A percentile compares a stretch with the other conserved stretches of the same genome.
These are phyloP conservation scores for Naja naja DNA, from an alignment of 2,113 vertebrate species.

Conservation along the genomic window DNA sequence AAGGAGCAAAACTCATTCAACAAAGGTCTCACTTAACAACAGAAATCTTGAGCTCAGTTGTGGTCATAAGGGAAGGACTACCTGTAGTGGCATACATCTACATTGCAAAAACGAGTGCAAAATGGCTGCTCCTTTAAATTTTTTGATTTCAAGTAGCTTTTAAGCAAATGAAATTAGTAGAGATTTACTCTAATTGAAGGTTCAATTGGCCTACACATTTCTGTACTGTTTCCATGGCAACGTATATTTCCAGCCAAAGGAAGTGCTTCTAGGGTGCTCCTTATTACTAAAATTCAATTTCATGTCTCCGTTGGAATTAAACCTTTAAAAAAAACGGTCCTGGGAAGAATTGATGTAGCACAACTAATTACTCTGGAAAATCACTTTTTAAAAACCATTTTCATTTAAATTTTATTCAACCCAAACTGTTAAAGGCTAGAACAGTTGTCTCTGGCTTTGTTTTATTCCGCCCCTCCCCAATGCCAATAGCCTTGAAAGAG, in stretches of 20 bases:
- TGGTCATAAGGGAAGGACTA: too few relatives aligned
- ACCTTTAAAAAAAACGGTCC: too few relatives aligned
- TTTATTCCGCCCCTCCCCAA: background rate
- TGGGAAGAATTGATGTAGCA: conserved; percentile 60
- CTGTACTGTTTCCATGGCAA: conserved; percentile 78
- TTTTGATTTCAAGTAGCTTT: conserved; percentile 56
- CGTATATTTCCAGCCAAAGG: conserved; percentile 68
- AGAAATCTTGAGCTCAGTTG: too few relatives aligned
- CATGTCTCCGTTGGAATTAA: conserved; percentile 68
- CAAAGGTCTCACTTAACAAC: too few relatives aligned
- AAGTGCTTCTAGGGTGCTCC: conserved; percentile 70
- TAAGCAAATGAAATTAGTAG: conserved; percentile 72
- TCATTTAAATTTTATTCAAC: conserved; percentile 65
- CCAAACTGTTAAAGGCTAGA: conserved; percentile 58
- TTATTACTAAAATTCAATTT: conserved; percentile 78
- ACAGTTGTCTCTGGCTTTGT: conserved; percentile 39
- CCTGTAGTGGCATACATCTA: background rate
- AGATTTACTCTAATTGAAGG: conserved; percentile 72
- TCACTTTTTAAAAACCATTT: conserved; percentile 62
- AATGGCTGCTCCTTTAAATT: conserved; percentile 44
- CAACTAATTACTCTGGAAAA: conserved; percentile 75
- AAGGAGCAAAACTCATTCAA: too few relatives aligned
- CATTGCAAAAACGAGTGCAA: conserved; percentile 40
- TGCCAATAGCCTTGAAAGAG: conserved; percentile 53
- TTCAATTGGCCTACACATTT: conserved; percentile 68